phyloP scores from a whole-genome alignment of 2,888 invertebrate genomes.

The Sylvicola fuscatus region DNA sequence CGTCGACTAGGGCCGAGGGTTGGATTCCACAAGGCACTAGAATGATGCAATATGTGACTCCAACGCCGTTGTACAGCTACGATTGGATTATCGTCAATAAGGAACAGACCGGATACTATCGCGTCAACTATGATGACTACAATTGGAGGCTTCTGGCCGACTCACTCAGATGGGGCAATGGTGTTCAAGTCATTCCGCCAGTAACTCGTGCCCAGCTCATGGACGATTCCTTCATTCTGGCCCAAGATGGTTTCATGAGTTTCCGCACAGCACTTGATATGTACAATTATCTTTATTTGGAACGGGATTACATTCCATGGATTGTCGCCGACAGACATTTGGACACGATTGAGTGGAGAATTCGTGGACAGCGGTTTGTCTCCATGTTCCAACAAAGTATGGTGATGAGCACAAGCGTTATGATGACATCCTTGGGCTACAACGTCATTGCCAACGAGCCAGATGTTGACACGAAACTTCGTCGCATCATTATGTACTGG shows the following conservation, averaged over 20 bases:
- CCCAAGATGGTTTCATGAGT: slow-evolving; percentile 37
- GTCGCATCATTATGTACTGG: too few relatives aligned
- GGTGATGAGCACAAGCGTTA: too few relatives aligned
- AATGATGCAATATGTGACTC: too few relatives aligned
- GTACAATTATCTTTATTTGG: slow-evolving; percentile 43
- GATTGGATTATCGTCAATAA: slow-evolving; percentile 40
- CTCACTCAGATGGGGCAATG: slow-evolving; percentile 24
- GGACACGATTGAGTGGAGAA: too few relatives aligned
- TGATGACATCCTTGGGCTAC: too few relatives aligned
- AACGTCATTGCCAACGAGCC: too few relatives aligned
- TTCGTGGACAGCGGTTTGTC: too few relatives aligned
- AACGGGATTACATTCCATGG: slow-evolving; percentile 61
- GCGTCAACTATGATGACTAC: slow-evolving; percentile 40
- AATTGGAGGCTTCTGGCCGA: slow-evolving; percentile 31
- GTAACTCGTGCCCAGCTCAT: slow-evolving; percentile 59
- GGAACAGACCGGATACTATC: slow-evolving; percentile 40
- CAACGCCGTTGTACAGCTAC: slow-evolving; percentile 10
- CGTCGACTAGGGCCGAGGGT: slow-evolving; percentile 13
- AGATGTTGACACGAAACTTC: too few relatives aligned
- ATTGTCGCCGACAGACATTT: slow-evolving; percentile 27
- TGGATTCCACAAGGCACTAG: slow-evolving; percentile 2
- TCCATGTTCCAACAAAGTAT: too few relatives aligned
- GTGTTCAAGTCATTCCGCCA: slow-evolving; percentile 32
- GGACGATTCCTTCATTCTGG: slow-evolving; percentile 58
- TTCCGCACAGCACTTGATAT: slow-evolving; percentile 43